Percentiles rank a stretch among this genome's conserved stretches.
phyloP scores from a whole-genome alignment of 2,113 vertebrate genomes.

The Datnioides undecimradiatus region DNA sequence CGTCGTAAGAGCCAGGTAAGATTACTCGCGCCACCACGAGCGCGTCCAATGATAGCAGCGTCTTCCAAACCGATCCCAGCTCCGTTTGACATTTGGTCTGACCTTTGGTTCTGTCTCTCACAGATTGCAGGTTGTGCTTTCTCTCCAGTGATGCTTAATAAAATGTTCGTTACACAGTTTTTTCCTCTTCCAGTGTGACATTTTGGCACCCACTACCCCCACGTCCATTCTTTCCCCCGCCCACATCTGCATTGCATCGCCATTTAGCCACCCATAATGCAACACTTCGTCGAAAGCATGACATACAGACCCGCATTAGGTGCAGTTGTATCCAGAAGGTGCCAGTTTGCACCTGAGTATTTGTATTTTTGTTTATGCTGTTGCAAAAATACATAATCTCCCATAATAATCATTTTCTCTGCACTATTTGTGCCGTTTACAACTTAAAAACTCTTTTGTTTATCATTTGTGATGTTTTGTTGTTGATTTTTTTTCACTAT shows the following conservation, averaged over 20 bases:
- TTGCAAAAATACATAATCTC: too few species aligned
- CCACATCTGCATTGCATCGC: not conserved
- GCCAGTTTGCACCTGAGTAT: not conserved
- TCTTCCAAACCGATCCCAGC: constrained; percentile 4
- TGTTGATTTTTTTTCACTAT: too few species aligned
- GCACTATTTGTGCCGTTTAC: too few species aligned
- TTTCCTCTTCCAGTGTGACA: constrained; percentile 19
- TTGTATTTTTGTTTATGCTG: too few species aligned
- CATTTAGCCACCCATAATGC: constrained; percentile 9
- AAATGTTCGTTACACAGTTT: not conserved
- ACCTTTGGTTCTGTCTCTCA: constrained; percentile 45
- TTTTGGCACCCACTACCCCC: constrained; percentile 3
- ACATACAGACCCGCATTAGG: not conserved
- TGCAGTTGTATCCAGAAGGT: not conserved
- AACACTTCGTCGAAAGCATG: not conserved
- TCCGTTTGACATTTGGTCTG: constrained; percentile 36
- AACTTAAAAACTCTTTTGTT: too few species aligned
- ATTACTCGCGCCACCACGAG: not conserved
- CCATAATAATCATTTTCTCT: too few species aligned
- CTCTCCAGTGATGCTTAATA: constrained; percentile 29
- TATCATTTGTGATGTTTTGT: too few species aligned
- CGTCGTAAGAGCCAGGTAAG: not conserved
- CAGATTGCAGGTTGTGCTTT: constrained; percentile 31
- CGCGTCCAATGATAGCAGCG: not conserved
- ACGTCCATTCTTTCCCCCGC: not conserved